Base-by-base conservation (phyloP, 2,888 invertebrate genomes). In the Aspidiotus rigidus region DNA sequence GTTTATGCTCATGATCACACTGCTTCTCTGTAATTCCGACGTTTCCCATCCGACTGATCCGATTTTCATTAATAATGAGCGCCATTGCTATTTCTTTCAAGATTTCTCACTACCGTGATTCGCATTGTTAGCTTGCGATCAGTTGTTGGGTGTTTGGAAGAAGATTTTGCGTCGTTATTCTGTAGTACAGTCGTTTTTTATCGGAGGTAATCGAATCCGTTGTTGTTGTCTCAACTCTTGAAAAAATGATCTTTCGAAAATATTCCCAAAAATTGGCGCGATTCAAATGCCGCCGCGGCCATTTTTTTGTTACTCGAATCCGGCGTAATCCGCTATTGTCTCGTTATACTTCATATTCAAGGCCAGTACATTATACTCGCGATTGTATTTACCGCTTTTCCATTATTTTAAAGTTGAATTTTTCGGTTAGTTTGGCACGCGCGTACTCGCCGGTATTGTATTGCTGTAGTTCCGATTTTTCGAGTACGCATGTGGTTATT, bases 81-180 rank as follows among this genome's bases (percentile, higher is more conserved):
- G 64, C 64, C 64, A 64, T 64, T 54, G 55, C 55, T 64, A 55
- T 40, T 64, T 56, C 64, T 64, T 64, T 64, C 55, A 55, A 57
- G 41, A 64, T 49, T 49, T n/a, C n/a, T n/a, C n/a, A n/a, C n/a
- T 49, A 49, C 1, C 49, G 49, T 3, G 6, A 49, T 64, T 53
- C 40, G 55, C 39, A 53, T 64, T 53, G 53, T 64, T 62, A 28
- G 54, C 54, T 54, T 53, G 53, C 15, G 64, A 28, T 3, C 28
- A 28, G 28, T 28, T 28, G 28, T 28, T 5, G 28, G 5, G 28
- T 28, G 28, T 28, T 28, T 28, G 28, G 28, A 5, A 28, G 28
- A 28, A 55, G 53, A 64, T 64, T 64, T 53, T 41, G 39, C 28
- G 15, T 64, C 41, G 28, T 28, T 3, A 16, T 13, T 54, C 15